Evolutionary conservation across 2,113 vertebrate species (phyloP).

Genomic region (Spermophilus dauricus): DNA sequence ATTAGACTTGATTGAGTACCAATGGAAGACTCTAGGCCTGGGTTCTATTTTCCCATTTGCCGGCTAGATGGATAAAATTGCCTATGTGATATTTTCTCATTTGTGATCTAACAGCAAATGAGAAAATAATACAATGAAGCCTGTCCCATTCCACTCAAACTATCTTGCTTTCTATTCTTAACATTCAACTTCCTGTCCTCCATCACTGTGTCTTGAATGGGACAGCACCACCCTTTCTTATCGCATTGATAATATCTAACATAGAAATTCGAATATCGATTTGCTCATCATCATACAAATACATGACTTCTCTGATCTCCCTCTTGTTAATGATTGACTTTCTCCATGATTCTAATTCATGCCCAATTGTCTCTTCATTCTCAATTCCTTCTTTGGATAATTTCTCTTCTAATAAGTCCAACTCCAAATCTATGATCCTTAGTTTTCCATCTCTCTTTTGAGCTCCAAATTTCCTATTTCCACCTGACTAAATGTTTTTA

Average conservation of each 20-base stretch:
- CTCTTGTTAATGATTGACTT: neutral
- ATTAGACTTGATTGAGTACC: too few species aligned
- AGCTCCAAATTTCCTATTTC: neutral
- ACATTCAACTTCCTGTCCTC: slow-evolving; percentile 65
- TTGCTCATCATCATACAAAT: neutral
- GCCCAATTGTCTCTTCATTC: neutral
- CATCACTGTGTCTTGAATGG: neutral
- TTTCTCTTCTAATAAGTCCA: neutral
- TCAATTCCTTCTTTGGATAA: neutral
- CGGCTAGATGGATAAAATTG: too few species aligned
- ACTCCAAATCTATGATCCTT: neutral
- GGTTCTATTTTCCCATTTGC: too few species aligned
- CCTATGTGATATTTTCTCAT: too few species aligned
- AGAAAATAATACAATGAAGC: too few species aligned
- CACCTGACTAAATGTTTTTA: neutral
- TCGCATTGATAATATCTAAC: neutral
- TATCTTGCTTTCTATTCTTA: slow-evolving; percentile 58
- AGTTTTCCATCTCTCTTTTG: neutral
- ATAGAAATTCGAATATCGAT: neutral
- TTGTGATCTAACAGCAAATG: too few species aligned
- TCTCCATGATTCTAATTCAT: too few species aligned
- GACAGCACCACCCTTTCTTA: slow-evolving; percentile 29
- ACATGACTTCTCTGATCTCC: neutral
- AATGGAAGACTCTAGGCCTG: too few species aligned
- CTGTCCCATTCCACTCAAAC: slow-evolving; percentile 16